Evolutionary conservation across 2,888 invertebrate genomes (phyloP).

Genomic region (Nineta flava): DNA sequence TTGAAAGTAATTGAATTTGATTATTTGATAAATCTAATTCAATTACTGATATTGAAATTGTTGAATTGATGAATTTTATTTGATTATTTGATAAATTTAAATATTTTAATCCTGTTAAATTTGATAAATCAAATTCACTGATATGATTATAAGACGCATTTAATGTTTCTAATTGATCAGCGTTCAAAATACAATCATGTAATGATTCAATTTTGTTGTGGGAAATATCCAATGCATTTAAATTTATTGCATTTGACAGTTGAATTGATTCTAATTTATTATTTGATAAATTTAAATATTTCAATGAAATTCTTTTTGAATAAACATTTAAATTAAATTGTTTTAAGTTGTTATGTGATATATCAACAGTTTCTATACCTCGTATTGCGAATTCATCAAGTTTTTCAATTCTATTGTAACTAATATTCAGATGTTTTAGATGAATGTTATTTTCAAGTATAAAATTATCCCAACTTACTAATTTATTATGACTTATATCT

Average conservation of each 20-base stretch:
- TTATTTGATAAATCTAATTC: background rate
- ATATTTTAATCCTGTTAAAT: background rate
- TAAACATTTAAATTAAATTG: too few relatives aligned
- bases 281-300: too few relatives aligned
- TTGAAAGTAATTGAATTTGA: background rate
- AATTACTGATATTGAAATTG: background rate
- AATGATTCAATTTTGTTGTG: background rate
- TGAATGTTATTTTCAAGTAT: background rate
- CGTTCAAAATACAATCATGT: background rate
- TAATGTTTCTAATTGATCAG: background rate
- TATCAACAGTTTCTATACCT: too few relatives aligned
- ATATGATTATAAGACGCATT: background rate
- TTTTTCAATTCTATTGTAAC: background rate
- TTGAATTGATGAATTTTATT: background rate
- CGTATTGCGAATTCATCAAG: background rate
- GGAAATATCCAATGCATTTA: background rate
- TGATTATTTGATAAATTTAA: background rate
- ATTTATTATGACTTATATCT: background rate
- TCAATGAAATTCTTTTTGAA: too few relatives aligned
- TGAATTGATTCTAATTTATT: too few relatives aligned
- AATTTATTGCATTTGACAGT: background rate
- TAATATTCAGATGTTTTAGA: background rate
- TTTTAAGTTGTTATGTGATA: too few relatives aligned
- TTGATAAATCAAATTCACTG: background rate
- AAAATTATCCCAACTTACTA: background rate